Base-by-base conservation (phyloP, 2,113 vertebrate species). In the Eupsittula cactorum region DNA sequence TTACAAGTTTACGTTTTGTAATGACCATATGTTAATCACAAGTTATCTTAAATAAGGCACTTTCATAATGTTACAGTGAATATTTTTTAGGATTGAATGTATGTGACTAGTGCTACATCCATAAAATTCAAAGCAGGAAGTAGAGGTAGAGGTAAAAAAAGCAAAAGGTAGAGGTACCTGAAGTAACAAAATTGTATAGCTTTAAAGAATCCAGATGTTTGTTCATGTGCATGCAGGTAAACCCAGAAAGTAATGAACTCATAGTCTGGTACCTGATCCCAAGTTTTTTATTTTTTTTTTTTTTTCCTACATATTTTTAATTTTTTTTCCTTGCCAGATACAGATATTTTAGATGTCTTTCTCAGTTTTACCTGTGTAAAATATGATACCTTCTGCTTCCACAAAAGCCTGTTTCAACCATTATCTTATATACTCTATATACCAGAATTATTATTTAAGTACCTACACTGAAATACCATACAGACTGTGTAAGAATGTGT, bases 221-320 rank as follows among this genome's bases (percentile, higher is more conserved):
- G 8, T 64, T 5, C 0, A 0, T 2, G 7, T 19, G 13, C 17
- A 13, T 0, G 0, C 17, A 69, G 17, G 24, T 57, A 60, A 83
- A 21, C 7, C 31, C 14, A 17, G 18, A 13, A 9, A 41, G 4
- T 59, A n/a, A 31, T 11, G 5, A 78, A 12, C 37, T 42, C 29
- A 19, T 44, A 28, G 7, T 37, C n/a, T 64, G 11, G 8, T 50
- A 55, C 10, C 5, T 77, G 10, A 7, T 74, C 29, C 8, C 10
- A 47, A 70, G 73, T 49, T 24, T 13, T 82, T 29, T 47, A 47
- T 31, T 35, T 21, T 21, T 33, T 33, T 52, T 52, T 76, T 67
- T 4, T 52, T 52, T 76, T 67, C 3, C n/a, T n/a, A 21, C 21
- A 23, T 57, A n/a, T n/a, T 21, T 13, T 20, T 11, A 82, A 16